Percentiles rank a stretch among this genome's conserved stretches.
Evolutionary conservation across 2,888 invertebrate genomes (phyloP).

Genomic region (Caenorhabditis becei): DNA sequence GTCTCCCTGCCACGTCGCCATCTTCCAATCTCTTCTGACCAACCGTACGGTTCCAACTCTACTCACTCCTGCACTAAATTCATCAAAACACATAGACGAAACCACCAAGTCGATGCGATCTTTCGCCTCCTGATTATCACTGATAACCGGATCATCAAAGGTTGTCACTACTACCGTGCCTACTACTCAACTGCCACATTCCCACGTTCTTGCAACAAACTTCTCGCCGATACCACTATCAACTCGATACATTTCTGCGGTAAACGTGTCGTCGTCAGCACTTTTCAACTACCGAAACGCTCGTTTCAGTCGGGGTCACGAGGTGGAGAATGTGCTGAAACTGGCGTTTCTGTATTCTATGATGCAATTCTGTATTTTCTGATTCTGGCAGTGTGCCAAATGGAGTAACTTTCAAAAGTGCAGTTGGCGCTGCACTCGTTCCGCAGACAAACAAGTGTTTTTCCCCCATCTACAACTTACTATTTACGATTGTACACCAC

Average conservation of each 20-base stretch:
- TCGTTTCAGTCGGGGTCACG: slow-evolving; percentile 24
- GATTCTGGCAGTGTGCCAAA: background rate
- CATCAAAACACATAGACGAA: slow-evolving; percentile 16
- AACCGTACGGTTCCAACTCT: background rate
- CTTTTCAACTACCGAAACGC: background rate
- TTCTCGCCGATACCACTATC: background rate
- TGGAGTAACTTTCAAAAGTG: too few species aligned
- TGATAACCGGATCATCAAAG: slow-evolving; percentile 34
- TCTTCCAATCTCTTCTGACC: background rate
- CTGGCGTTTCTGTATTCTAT: background rate
- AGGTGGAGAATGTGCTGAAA: background rate
- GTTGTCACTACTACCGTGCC: slow-evolving; percentile 17
- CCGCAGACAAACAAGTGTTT: background rate
- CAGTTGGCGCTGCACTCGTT: too few species aligned
- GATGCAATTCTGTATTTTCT: background rate
- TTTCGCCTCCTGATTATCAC: background rate
- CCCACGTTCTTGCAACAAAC: slow-evolving; percentile 22
- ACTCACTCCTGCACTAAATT: background rate
- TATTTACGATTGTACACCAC: background rate
- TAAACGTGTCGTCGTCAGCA: slow-evolving; percentile 32
- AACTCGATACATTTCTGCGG: slow-evolving; percentile 19
- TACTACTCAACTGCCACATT: slow-evolving; percentile 27
- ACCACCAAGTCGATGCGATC: slow-evolving; percentile 3
- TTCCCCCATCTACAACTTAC: background rate
- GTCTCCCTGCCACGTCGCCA: background rate